Evolutionary conservation across 2,797 vertebrate species (phyloP), one percentile per base, ranked within the genome.

Genomic region (Cottoperca gobio): DNA sequence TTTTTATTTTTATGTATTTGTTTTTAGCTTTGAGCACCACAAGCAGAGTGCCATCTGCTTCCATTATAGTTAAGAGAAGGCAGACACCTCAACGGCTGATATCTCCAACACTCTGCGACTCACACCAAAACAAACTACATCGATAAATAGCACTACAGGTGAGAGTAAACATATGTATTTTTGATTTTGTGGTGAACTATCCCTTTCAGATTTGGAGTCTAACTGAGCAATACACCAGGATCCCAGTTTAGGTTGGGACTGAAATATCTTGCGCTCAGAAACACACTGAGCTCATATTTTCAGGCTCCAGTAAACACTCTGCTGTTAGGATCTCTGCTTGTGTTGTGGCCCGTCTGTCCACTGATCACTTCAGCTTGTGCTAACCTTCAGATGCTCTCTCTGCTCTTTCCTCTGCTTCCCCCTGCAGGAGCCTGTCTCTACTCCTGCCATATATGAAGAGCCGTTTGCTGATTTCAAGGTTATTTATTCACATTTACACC

Each of bases 391-490:
- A 55, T 78, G 71, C 80, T 82, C 70, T 91, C 66, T 89, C 68
- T 90, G 70, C 74, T 82, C 72, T 93, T 86, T 84, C 68, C 86
- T 90, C 83, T 93, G 91, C 91, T 91, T 88, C 73, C 81, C 87
- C 76, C 86, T 91, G 79, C 92, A 96, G 95, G 95, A 95, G 88
- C 93, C 95, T 9, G 91, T 94, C 78, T 92, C 93, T 53, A 90
- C 94, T 89, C 93, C 93, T 69, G 93, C 93, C 86, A 93, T 94
- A 88, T 91, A 92, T 69, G 94, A 95, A 80, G 94, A 95, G 80
- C 92, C 92, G 10, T 84, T 94, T 85, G 91, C 90, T 77, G 94
- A 96, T 83, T 91, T 92, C 72, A 95, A 96, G 95, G 95, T 96
- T 94, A 90, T 89, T 93, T 26, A 78, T 83, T 91, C 77, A 53